Evolutionary conservation across 2,888 invertebrate species (phyloP).

Genomic region (Drosophila paranaensis): DNA sequence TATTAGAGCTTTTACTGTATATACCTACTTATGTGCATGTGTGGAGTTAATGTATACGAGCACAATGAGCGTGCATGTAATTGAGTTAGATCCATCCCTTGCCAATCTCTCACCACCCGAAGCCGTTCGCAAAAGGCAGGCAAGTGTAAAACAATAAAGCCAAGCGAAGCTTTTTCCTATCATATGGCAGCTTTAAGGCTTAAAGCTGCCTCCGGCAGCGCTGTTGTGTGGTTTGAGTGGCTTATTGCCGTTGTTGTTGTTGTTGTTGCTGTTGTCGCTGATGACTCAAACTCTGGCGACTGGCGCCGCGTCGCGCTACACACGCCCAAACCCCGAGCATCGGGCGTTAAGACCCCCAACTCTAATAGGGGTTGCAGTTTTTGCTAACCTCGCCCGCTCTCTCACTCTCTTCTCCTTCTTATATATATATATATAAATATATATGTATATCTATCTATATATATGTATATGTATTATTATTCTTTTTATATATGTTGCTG

Average conservation of each 20-base stretch:
- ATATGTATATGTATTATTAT: constrained; percentile 1
- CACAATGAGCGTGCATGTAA: constrained; percentile 40
- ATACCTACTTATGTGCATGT: constrained; percentile 6
- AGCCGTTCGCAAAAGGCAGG: constrained; percentile 27
- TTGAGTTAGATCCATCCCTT: constrained; percentile 40
- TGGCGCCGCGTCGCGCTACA: constrained; percentile 67
- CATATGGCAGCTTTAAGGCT: constrained; percentile 65
- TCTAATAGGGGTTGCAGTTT: constrained; percentile 76
- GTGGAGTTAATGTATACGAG: constrained; percentile 34
- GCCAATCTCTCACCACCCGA: constrained; percentile 2
- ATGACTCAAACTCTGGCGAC: constrained; percentile 76
- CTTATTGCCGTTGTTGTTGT: constrained; percentile 20
- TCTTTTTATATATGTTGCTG: constrained; percentile 32
- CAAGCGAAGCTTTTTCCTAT: constrained; percentile 45
- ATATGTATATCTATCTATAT: constrained; percentile 4
- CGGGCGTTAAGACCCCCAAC: constrained; percentile 72
- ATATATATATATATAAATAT: background rate
- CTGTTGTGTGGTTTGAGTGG: constrained; percentile 38
- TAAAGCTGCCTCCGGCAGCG: constrained; percentile 59
- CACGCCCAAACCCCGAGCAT: constrained; percentile 37
- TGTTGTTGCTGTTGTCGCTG: constrained; percentile 43
- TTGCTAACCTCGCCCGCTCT: constrained; percentile 49
- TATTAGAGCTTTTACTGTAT: background rate
- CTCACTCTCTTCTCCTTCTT: constrained; percentile 18
- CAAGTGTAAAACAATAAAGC: constrained; percentile 50